Evolutionary conservation across 2,888 invertebrate species (phyloP), one percentile per base, ranked within the genome.

Genomic region (Dynastes tityus): DNA sequence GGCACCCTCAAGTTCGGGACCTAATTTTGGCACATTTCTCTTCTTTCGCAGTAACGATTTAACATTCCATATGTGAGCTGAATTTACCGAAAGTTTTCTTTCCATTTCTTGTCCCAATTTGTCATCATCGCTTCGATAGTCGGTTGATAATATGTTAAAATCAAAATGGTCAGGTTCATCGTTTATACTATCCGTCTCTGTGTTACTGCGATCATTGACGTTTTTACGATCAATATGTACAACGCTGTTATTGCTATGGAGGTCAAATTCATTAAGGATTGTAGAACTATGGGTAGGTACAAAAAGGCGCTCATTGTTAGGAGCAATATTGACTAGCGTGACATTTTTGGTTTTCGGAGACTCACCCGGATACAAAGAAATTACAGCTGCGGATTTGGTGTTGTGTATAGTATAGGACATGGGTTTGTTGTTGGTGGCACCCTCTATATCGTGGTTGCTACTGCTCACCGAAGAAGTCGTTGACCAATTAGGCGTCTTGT

Each of bases 1-100:
- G 79, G 90, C 89, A 79, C 88, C 89, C 84, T 90, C 90, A 81
- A 90, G 83, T 83, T 90, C 90, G 16, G 90, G 89, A 82, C 89
- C 87, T 78, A 90, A 83, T 82, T 87, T 88, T 58, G 89, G 87
- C 78, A 88, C 83, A 40, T 83, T 81, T 27, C 84, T 83, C 79
- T 86, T 85, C 82, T 88, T 88, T 40, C 88, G 83, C 77, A 89
- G 83, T 76, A 89, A 82, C 68, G 88, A 88, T 79, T 86, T 89
- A 77, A 85, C 85, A 78, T 85, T 86, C 88, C 88, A 88, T 55
- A 84, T 82, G 37, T 82, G 81, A 70, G 81, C 80, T 9, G 81
- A 68, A 78, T 79, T 79, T 53, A 81, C 77, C 37, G 80, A 81
- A 40, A 82, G 76, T 70, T 80, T 78, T 67, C 81, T 79, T 3